Evolutionary conservation across 2,113 vertebrate species (phyloP).

Genomic region (Prolemur simus): DNA sequence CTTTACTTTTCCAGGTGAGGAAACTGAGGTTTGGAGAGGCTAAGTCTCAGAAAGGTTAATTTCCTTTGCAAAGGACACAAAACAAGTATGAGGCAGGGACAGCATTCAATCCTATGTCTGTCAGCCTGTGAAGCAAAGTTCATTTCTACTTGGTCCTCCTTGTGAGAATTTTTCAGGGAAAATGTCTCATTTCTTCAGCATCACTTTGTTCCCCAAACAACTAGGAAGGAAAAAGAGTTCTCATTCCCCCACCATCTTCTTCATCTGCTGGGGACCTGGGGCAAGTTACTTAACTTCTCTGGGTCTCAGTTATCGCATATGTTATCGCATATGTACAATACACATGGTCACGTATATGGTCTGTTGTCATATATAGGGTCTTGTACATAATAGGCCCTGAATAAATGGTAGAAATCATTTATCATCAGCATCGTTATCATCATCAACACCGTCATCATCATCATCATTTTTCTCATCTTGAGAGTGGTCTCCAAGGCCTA

Average conservation of each 20-base stretch:
- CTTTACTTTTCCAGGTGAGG: not conserved
- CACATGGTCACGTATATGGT: not conserved
- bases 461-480: not conserved
- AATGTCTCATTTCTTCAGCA: not conserved
- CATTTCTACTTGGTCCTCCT: not conserved
- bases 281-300: not conserved
- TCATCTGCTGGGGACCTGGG: not conserved
- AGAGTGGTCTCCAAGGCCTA: not conserved
- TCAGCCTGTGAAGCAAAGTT: not conserved
- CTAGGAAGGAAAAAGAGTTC: not conserved
- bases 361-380: not conserved
- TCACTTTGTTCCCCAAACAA: not conserved
- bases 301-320: not conserved
- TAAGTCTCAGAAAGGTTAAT: not conserved
- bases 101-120: not conserved
- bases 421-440: not conserved
- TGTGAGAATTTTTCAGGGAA: not conserved
- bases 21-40: not conserved
- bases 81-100: not conserved
- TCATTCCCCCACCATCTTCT: not conserved
- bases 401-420: not conserved
- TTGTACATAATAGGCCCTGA: not conserved
- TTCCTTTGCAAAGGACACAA: not conserved
- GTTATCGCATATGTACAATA: not conserved
- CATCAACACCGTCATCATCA: too few relatives aligned